These are phyloP conservation scores for Kryptopterus vitreolus DNA, from an alignment of 2,797 vertebrate genomes.

Conservation along the genomic window DNA sequence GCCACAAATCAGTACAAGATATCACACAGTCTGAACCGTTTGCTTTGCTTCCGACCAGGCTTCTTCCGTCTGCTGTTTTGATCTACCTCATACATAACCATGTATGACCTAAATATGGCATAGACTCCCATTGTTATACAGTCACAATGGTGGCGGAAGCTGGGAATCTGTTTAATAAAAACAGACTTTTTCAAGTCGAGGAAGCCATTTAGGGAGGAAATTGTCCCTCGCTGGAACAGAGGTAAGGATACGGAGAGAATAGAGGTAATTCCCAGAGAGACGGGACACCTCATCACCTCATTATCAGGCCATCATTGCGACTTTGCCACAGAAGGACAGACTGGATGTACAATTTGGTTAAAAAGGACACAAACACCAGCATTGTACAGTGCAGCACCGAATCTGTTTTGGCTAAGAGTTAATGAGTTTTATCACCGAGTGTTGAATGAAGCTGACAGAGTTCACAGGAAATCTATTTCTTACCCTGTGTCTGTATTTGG, in stretches of 20 bases:
- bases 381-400: constrained; percentile 6
- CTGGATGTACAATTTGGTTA: constrained; percentile 18
- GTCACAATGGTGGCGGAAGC: constrained; percentile 50
- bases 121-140: constrained; percentile 43
- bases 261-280: constrained; percentile 11
- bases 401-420: constrained; percentile 41
- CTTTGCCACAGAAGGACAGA: constrained; percentile 4
- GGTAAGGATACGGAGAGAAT: constrained; percentile 36
- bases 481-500: constrained; percentile 61
- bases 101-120: not conserved
- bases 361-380: constrained; percentile 12
- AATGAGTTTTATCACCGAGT: constrained; percentile 37
- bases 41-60: not conserved
- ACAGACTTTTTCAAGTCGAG: constrained; percentile 37
- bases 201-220: constrained; percentile 39
- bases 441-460: constrained; percentile 35
- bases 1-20: not conserved
- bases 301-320: constrained; percentile 20
- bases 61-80: constrained; percentile 22
- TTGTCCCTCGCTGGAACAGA: constrained; percentile 22
- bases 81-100: constrained; percentile 16
- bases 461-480: constrained; percentile 36
- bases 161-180: constrained; percentile 35
- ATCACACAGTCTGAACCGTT: not conserved
- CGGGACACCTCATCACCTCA: constrained; percentile 34